Evolutionary conservation across 1,140 invertebrate genomes (phyloP).

Genomic region (Glossosoma conforme): DNA sequence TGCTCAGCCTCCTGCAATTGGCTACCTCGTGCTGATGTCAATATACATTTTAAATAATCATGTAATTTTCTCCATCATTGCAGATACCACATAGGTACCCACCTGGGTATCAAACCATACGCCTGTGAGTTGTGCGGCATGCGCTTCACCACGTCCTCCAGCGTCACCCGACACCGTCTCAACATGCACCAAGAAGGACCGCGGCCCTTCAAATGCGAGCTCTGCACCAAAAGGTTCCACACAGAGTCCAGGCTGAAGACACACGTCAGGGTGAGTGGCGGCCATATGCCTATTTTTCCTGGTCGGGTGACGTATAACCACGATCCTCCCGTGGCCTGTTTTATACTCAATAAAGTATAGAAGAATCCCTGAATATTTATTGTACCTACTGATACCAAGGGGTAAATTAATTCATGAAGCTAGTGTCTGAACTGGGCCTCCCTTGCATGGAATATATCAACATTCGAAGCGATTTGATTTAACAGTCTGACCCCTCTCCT

Average conservation of each 20-base stretch:
- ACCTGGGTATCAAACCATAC: conserved; percentile 28
- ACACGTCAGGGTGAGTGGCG: conserved; percentile 18
- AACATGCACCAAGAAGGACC: conserved; percentile 24
- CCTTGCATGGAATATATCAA: too few relatives aligned
- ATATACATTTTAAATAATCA: not conserved
- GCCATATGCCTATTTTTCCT: not conserved
- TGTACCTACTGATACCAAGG: too few relatives aligned
- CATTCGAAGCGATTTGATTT: too few relatives aligned
- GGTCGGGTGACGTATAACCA: not conserved
- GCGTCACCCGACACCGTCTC: conserved; percentile 19
- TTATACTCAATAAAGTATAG: too few relatives aligned
- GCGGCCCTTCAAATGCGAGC: conserved; percentile 7
- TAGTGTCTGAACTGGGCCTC: too few relatives aligned
- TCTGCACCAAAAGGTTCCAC: conserved; percentile 22
- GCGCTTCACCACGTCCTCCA: conserved; percentile 24
- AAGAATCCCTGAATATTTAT: too few relatives aligned
- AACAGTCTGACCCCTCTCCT: too few relatives aligned
- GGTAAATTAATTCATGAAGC: too few relatives aligned
- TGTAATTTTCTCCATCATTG: not conserved
- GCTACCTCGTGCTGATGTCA: too few relatives aligned
- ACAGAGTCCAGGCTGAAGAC: conserved; percentile 19
- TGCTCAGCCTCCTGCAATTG: too few relatives aligned
- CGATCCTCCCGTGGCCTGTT: too few relatives aligned
- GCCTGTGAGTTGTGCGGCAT: conserved; percentile 20
- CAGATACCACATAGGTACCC: conserved; percentile 27